phyloP scores from a whole-genome alignment of 2,797 vertebrate species.

The Lagocephalus sceleratus region DNA sequence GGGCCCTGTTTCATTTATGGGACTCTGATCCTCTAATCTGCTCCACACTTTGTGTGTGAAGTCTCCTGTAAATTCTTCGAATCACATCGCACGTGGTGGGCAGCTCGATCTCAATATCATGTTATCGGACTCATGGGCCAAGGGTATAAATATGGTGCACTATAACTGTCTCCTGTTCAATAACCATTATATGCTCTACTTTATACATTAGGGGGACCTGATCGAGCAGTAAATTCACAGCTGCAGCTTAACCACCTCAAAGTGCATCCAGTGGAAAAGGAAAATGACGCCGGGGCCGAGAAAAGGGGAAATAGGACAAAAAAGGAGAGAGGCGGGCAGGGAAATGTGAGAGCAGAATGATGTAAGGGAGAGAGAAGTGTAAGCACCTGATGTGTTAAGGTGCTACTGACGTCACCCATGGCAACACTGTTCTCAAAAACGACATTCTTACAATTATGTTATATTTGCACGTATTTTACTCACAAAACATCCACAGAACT shows the following conservation, averaged over 20 bases:
- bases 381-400: no score
- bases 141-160: constrained; percentile 72
- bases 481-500: no score
- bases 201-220: constrained; percentile 78
- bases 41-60: constrained; percentile 38
- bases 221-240: constrained; percentile 81
- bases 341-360: no score
- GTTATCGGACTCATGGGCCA: constrained; percentile 75
- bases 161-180: constrained; percentile 81
- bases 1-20: constrained; percentile 56
- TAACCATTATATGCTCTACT: constrained; percentile 79
- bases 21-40: constrained; percentile 39
- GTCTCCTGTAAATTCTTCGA: constrained; percentile 57
- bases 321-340: background rate
- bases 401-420: no score
- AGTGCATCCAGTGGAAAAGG: constrained; percentile 56
- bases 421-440: no score
- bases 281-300: constrained; percentile 36
- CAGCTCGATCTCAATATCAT: constrained; percentile 76
- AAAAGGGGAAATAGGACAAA: constrained; percentile 24
- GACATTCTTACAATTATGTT: no score
- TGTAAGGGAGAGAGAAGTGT: no score
- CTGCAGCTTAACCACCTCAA: constrained; percentile 53
- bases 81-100: constrained; percentile 59
- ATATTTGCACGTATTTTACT: no score